Evolutionary conservation across 2,113 vertebrate genomes (phyloP), one percentile per base, ranked within the genome.

Genomic region (Mionectes macconnelli): DNA sequence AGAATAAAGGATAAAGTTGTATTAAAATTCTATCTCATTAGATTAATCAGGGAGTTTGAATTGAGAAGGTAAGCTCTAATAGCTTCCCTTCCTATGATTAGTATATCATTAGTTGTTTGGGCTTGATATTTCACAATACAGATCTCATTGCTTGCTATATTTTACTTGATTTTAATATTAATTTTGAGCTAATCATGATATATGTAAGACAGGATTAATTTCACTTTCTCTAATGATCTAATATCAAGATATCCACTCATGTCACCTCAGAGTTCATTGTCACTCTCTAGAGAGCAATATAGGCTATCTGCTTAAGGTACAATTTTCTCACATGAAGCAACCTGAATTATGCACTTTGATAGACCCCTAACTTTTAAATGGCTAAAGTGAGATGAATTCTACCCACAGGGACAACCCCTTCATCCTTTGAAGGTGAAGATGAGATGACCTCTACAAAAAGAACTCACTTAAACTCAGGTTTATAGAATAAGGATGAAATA

Each of bases 241-340:
- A 47, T 86, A 94, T 77, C 90, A 67, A 75, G 83, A 31, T 68
- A 84, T 44, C 56, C 30, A 67, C 60, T 78, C 0, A 0, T 87
- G 56, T 78, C 68, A 84, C 52, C 69, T 81, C 64, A 84, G 83
- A 68, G 39, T 78, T 86, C 83, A 40, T 93, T 94, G 92, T 92
- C 44, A 56, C 64, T 84, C 96, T 87, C 95, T 66, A 49, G 86
- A 92, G 86, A 60, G 88, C 76, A 81, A 87, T 93, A 93, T 70
- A 84, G 27, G 22, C 33, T 77, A 30, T 27, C 59, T 4, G 2
- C 35, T 88, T 92, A 42, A 89, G 88, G 73, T 72, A 89, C 40
- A 56, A 52, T 95, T 95, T 90, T 89, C 78, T 87, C 80, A 80
- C 59, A 68, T 81, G 86, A 74, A 93, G 42, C 59, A 93, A 84